Base-by-base conservation (phyloP, 2,888 invertebrate species). In the Lingula anatina region DNA sequence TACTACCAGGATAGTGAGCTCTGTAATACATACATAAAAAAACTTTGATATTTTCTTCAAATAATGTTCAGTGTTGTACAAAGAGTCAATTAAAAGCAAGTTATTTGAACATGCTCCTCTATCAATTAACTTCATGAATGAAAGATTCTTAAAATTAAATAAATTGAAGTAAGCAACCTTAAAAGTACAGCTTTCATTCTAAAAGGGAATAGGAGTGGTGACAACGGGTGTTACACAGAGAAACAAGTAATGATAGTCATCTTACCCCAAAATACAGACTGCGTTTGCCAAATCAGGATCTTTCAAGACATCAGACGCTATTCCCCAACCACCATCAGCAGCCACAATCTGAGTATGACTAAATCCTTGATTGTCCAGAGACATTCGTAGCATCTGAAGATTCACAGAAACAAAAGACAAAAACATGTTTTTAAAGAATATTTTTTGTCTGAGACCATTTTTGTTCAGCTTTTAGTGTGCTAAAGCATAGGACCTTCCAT, bases 191-290 rank as follows among this genome's bases (percentile, higher is more conserved):
- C n/a, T n/a, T n/a, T n/a, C n/a, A n/a, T n/a, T n/a, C n/a, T n/a
- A n/a, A n/a, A n/a, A n/a, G n/a, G n/a, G n/a, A n/a, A n/a, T n/a
- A n/a, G n/a, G n/a, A n/a, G n/a, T n/a, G n/a, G n/a, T n/a, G n/a
- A n/a, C n/a, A n/a, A n/a, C n/a, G n/a, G n/a, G n/a, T n/a, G n/a
- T n/a, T n/a, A n/a, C n/a, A n/a, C n/a, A n/a, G n/a, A n/a, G n/a
- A n/a, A n/a, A n/a, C n/a, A n/a, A n/a, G n/a, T n/a, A n/a, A n/a
- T n/a, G n/a, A n/a, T n/a, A n/a, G n/a, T n/a, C n/a, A n/a, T n/a
- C 56, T 52, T 52, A 77, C 77, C 77, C 77, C 43, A 77, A 71
- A 28, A 62, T 62, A 52, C 72, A 71, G 15, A 74, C 60, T 40
- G 68, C 65, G 18, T 61, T 52, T 15, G 50, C 46, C 23, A 65